phyloP scores from a whole-genome alignment of 1,140 invertebrate genomes.

The Drusus annulatus region DNA sequence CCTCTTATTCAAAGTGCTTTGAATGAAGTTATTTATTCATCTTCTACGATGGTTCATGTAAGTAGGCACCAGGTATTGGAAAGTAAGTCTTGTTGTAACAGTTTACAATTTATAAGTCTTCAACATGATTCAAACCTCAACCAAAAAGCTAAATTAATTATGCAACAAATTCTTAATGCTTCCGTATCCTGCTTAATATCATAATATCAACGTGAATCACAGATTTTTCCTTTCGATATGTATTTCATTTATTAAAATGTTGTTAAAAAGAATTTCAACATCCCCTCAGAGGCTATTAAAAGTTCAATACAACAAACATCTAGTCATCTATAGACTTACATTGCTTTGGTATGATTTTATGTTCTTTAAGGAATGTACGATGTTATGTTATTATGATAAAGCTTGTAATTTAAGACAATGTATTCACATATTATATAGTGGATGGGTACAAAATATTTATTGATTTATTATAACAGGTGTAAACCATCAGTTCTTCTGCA shows the following conservation, averaged over 20 bases:
- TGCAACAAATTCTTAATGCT: too few species aligned
- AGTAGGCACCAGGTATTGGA: background rate
- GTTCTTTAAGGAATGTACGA: constrained; percentile 10
- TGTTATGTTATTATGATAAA: background rate
- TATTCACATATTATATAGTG: background rate
- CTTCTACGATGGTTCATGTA: background rate
- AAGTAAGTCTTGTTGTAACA: too few species aligned
- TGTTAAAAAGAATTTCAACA: constrained; percentile 27
- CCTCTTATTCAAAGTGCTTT: background rate
- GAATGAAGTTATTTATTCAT: background rate
- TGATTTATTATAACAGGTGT: background rate
- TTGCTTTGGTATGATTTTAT: constrained; percentile 14
- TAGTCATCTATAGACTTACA: constrained; percentile 31
- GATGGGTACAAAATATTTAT: constrained; percentile 24
- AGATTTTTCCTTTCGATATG: too few species aligned
- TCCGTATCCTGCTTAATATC: too few species aligned
- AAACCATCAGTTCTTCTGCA: constrained; percentile 6
- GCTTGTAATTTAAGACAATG: constrained; percentile 32
- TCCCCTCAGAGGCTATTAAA: constrained; percentile 17
- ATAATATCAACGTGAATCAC: too few species aligned
- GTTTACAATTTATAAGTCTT: too few species aligned
- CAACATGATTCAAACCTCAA: too few species aligned
- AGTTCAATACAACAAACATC: constrained; percentile 34
- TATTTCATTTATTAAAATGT: constrained; percentile 1
- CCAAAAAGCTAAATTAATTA: too few species aligned